Evolutionary conservation across 2,797 vertebrate genomes (phyloP).

Genomic region (Oreochromis mossambicus): DNA sequence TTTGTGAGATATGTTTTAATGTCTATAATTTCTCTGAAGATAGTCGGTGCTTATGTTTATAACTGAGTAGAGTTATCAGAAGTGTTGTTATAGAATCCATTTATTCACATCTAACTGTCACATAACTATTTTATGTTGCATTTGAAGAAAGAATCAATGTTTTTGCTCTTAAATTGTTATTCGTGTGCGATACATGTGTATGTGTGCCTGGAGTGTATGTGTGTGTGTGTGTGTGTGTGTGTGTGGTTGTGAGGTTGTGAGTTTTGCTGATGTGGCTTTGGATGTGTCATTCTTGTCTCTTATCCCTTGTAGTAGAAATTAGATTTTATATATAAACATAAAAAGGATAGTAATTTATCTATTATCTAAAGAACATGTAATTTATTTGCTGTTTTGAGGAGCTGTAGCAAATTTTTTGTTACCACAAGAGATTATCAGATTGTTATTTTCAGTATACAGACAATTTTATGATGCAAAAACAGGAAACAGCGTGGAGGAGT

Average conservation of each 20-base stretch:
- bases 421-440: conserved; percentile 65
- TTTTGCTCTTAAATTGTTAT: background rate
- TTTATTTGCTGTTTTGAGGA: conserved; percentile 76
- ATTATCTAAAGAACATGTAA: conserved; percentile 75
- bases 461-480: conserved; percentile 41
- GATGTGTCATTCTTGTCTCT: conserved; percentile 57
- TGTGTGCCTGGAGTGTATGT: background rate
- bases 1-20: conserved; percentile 74
- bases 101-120: conserved; percentile 57
- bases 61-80: conserved; percentile 37
- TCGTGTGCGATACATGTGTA: background rate
- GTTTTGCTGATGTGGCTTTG: conserved; percentile 12
- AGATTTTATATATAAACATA: conserved; percentile 67
- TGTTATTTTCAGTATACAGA: conserved; percentile 57
- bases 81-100: conserved; percentile 50
- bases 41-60: conserved; percentile 50
- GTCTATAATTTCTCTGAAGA: conserved; percentile 61
- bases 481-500: conserved; percentile 44
- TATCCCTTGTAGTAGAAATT: conserved; percentile 55
- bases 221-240: background rate
- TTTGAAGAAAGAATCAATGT: conserved; percentile 19
- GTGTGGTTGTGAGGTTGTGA: background rate
- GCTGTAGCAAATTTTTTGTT: conserved; percentile 61
- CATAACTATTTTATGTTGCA: conserved; percentile 29
- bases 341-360: conserved; percentile 79